Percentiles rank a stretch among this genome's conserved stretches.
phyloP scores from a whole-genome alignment of 2,888 invertebrate species.

The Zaprionus bogoriensis region DNA sequence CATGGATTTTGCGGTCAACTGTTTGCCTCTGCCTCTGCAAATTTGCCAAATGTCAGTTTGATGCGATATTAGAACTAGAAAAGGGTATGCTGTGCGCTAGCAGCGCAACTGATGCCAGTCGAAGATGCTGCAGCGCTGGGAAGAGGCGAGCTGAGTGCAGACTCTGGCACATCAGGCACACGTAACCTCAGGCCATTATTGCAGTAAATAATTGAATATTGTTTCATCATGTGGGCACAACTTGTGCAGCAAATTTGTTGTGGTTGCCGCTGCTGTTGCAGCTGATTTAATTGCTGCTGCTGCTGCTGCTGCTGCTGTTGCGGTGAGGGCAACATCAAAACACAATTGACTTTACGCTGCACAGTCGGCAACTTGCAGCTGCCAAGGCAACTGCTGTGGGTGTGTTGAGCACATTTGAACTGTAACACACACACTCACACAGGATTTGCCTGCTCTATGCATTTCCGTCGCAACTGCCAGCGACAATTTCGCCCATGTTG shows the following conservation, averaged over 20 bases:
- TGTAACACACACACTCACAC: background rate
- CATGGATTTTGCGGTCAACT: background rate
- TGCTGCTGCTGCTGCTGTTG: conserved; percentile 36
- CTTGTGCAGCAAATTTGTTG: conserved; percentile 52
- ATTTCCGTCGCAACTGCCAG: conserved; percentile 61
- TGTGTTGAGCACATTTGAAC: conserved; percentile 40
- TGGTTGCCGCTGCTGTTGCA: conserved; percentile 45
- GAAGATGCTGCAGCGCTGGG: background rate
- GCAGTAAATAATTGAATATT: conserved; percentile 71
- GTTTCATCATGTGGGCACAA: conserved; percentile 51
- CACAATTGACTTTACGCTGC: conserved; percentile 74
- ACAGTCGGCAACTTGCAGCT: conserved; percentile 69
- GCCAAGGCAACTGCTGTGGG: conserved; percentile 31
- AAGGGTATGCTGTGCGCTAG: too few relatives aligned
- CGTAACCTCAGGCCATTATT: conserved; percentile 56
- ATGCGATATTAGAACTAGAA: too few relatives aligned
- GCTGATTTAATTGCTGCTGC: conserved; percentile 26
- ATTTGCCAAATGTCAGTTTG: too few relatives aligned
- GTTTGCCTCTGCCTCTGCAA: conserved; percentile 4
- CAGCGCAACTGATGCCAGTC: too few relatives aligned
- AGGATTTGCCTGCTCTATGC: conserved; percentile 42
- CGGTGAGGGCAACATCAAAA: conserved; percentile 61
- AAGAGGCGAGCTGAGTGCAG: background rate
- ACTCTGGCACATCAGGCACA: conserved; percentile 21
- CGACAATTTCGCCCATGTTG: conserved; percentile 46